Evolutionary conservation across 1,140 invertebrate genomes (phyloP).

Genomic region (Nymphalis io): DNA sequence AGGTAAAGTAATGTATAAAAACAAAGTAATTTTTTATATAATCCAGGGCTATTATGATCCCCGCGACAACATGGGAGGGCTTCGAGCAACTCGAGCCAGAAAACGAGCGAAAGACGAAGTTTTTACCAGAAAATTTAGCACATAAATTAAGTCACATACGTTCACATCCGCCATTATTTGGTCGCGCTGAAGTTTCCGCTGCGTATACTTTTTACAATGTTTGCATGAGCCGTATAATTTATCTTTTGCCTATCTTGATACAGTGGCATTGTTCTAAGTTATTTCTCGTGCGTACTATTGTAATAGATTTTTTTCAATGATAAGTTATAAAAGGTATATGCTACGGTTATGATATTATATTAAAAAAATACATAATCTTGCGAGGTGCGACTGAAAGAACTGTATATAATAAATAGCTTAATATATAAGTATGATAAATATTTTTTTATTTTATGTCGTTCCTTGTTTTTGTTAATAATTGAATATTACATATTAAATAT

Average conservation of each 20-base stretch:
- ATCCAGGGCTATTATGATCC: conserved; percentile 29
- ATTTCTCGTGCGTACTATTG: background rate
- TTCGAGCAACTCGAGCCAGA: conserved; percentile 48
- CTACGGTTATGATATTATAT: background rate
- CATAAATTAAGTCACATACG: conserved; percentile 76
- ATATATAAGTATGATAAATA: no score
- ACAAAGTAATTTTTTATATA: conserved; percentile 26
- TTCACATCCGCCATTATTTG: conserved; percentile 72
- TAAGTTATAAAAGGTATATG: background rate
- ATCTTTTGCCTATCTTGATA: conserved; percentile 41
- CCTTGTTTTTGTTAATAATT: no score
- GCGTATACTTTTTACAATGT: conserved; percentile 66
- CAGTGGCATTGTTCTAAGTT: conserved; percentile 15
- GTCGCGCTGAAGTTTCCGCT: conserved; percentile 58
- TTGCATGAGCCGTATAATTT: conserved; percentile 57
- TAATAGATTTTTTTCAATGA: background rate
- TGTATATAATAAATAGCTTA: no score
- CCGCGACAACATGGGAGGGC: conserved; percentile 25
- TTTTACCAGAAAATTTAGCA: conserved; percentile 70
- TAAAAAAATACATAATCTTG: no score
- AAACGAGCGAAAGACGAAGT: conserved; percentile 48
- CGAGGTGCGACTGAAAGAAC: no score
- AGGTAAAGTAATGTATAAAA: conserved; percentile 7
- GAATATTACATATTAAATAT: no score
- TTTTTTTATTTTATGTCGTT: no score